phyloP scores from a whole-genome alignment of 1,140 invertebrate species.

The Probaryconus sp. region DNA sequence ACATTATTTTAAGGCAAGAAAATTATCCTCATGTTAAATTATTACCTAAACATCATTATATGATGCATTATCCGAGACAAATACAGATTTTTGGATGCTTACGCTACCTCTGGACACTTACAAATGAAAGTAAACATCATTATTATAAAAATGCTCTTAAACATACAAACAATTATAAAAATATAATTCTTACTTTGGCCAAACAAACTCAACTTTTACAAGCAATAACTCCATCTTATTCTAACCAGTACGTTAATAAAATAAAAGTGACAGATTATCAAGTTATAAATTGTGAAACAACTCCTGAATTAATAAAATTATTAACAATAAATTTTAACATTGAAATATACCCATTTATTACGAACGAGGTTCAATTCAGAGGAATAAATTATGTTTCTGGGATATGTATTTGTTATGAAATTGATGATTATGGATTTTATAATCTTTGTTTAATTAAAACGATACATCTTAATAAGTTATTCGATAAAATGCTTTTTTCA shows the following conservation, averaged over 20 bases:
- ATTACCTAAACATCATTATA: conserved; percentile 9
- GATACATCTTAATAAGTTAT: not conserved
- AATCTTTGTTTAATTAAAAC: conserved; percentile 4
- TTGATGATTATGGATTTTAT: not conserved
- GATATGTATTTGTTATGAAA: not conserved
- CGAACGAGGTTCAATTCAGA: not conserved
- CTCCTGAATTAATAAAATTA: too few species aligned
- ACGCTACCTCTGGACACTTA: conserved; percentile 18
- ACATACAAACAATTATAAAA: conserved; percentile 10
- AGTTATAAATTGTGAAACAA: too few species aligned
- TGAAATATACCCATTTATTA: not conserved
- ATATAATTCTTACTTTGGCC: conserved; percentile 6
- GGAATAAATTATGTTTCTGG: not conserved
- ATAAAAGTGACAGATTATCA: not conserved
- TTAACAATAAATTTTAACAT: not conserved
- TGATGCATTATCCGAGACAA: conserved; percentile 9
- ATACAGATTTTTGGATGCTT: conserved; percentile 7
- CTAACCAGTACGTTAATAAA: not conserved
- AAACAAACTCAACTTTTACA: conserved; percentile 5
- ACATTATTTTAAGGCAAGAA: conserved; percentile 4
- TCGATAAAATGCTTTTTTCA: conserved; percentile 1
- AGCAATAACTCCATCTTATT: conserved; percentile 2
- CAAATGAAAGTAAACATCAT: conserved; percentile 22
- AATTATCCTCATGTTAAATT: conserved; percentile 6
- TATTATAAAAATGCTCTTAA: conserved; percentile 9